Conservation (phyloP, 2,797 vertebrate genomes). For the Pangasius mekongensis region DNA sequence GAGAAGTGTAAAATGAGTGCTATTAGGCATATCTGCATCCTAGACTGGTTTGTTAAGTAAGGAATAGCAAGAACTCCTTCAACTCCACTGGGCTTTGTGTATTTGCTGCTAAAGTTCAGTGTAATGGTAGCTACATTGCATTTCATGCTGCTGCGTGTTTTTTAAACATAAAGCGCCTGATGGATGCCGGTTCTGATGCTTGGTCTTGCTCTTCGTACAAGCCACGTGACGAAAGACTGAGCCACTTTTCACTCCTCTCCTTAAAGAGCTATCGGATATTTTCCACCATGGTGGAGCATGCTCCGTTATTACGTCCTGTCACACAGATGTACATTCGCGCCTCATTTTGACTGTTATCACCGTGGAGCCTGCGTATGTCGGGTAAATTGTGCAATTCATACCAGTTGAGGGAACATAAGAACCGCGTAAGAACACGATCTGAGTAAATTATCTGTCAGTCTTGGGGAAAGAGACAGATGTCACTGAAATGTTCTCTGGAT, state of each 20-base stretch:
- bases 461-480: conserved; percentile 17
- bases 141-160: not conserved
- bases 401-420: not conserved
- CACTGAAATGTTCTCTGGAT: conserved; percentile 37
- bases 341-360: not conserved
- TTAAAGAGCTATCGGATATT: not conserved
- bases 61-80: not conserved
- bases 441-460: conserved; percentile 51
- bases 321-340: not conserved
- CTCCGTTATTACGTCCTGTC: not conserved
- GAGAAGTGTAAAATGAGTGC: not conserved
- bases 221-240: not conserved
- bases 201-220: not conserved
- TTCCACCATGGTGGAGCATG: not conserved
- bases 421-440: conserved; percentile 34
- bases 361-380: not conserved
- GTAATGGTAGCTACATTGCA: not conserved
- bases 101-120: not conserved
- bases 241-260: not conserved
- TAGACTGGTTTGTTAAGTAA: not conserved
- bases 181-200: not conserved
- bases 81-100: not conserved
- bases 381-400: not conserved
- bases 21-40: not conserved
- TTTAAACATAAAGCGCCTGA: not conserved